phyloP scores from a whole-genome alignment of 2,888 invertebrate genomes.

The Galerucella pusilla region DNA sequence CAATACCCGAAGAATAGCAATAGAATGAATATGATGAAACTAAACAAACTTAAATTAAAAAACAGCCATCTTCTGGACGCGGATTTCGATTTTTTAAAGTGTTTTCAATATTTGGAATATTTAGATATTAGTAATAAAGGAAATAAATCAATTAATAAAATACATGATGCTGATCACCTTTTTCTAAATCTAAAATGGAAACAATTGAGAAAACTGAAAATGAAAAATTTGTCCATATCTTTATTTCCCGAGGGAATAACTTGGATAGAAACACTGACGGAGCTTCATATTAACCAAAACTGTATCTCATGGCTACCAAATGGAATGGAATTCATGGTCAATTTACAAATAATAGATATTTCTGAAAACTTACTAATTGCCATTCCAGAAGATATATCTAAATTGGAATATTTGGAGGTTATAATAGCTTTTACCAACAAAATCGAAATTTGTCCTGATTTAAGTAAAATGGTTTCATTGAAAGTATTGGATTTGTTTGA shows the following conservation, averaged over 20 bases:
- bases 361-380: conserved; percentile 46
- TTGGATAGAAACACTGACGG: conserved; percentile 48
- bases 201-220: conserved; percentile 44
- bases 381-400: conserved; percentile 43
- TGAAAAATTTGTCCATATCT: conserved; percentile 46
- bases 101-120: conserved; percentile 45
- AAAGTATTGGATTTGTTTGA: conserved; percentile 51
- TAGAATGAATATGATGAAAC: conserved; percentile 39
- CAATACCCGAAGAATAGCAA: conserved; percentile 44
- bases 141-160: conserved; percentile 40
- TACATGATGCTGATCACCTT: conserved; percentile 47
- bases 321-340: conserved; percentile 49
- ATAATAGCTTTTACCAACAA: conserved; percentile 45
- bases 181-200: conserved; percentile 51
- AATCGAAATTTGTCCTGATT: conserved; percentile 44
- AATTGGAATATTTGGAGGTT: conserved; percentile 42
- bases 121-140: conserved; percentile 52
- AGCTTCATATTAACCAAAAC: conserved; percentile 50
- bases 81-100: conserved; percentile 49
- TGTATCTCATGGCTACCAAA: conserved; percentile 50
- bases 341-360: conserved; percentile 50
- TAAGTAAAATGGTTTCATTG: conserved; percentile 43
- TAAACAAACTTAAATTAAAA: conserved; percentile 46
- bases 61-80: conserved; percentile 46
- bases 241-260: conserved; percentile 50